Base-by-base conservation (phyloP, 2,113 vertebrate genomes). In the Narcine bancroftii region DNA sequence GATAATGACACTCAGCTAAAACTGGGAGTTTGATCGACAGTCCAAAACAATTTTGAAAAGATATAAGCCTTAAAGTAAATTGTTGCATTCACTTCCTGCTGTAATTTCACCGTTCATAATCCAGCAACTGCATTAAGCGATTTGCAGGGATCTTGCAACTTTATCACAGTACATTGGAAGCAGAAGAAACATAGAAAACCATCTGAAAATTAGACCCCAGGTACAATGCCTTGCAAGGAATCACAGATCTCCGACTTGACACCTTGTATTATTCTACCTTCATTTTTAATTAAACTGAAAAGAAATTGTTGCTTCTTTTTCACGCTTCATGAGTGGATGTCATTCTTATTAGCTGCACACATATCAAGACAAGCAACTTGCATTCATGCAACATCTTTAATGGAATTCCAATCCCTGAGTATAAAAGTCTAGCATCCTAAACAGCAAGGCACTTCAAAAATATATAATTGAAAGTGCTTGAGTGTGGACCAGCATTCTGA, bases 201-300 rank as follows among this genome's bases (percentile, higher is more conserved):
- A 36, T 36, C 53, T 19, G 81, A 60, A 87, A 60, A 87, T 87
- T 36, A 87, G 17, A n/a, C 79, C 33, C 81, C 6, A 19, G 81
- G 6, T 36, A 87, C 81, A 39, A 63, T 87, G 53, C 56, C 81
- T 87, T 60, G 53, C 53, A 50, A 60, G 17, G 33, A 87, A 60
- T 63, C n/a, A 60, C n/a, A 36, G 53, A 60, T 36, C 53, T 19
- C 10, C 24, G 53, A 36, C 17, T 87, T 87, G 53, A 33, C 53
- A 60, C n/a, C n/a, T 60, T 36, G 81, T 6, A 53, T 0, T n/a
- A 56, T 53, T 83, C 29, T 29, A 83, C 47, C 79, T 83, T 83
- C 79, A 83, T 53, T 83, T 83, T 83, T 53, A 83, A 50, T 83
- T 83, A 47, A 83, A 26, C 47, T 53, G 26, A 83, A 83, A 53